phyloP scores from a whole-genome alignment of 92 coral and sea anemone species.

The Muricea muricata region DNA sequence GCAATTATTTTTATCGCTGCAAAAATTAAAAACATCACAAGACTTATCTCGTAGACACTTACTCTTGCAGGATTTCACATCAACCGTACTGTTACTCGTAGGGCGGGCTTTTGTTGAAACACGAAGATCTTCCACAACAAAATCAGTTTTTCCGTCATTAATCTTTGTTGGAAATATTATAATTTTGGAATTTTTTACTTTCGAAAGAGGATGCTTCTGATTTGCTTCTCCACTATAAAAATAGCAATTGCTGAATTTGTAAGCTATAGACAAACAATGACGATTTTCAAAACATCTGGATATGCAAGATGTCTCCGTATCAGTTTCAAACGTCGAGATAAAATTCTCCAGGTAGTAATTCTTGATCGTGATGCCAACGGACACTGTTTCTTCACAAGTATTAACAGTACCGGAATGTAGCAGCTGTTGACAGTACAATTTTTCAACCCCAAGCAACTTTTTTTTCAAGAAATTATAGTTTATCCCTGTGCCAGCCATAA shows the following conservation, averaged over 20 bases:
- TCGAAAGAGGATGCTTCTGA: background rate
- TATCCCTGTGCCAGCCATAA: slow-evolving; percentile 37
- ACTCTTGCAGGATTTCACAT: slow-evolving; percentile 23
- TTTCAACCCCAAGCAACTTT: slow-evolving; percentile 45
- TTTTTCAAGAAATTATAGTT: slow-evolving; percentile 32
- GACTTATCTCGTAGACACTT: background rate
- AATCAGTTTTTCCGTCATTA: slow-evolving; percentile 6
- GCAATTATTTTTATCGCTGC: slow-evolving; percentile 6
- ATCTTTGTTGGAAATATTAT: slow-evolving; percentile 24
- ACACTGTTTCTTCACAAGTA: slow-evolving; percentile 45
- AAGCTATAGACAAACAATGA: slow-evolving; percentile 31
- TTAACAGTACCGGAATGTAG: slow-evolving; percentile 45
- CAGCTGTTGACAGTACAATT: slow-evolving; percentile 49
- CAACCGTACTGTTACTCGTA: slow-evolving; percentile 10
- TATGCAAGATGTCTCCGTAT: slow-evolving; percentile 28
- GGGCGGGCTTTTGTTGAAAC: slow-evolving; percentile 27
- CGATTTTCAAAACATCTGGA: slow-evolving; percentile 38
- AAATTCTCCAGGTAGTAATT: background rate
- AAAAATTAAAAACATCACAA: slow-evolving; percentile 31
- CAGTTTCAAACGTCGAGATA: background rate
- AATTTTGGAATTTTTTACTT: slow-evolving; percentile 3
- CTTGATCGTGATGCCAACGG: slow-evolving; percentile 25
- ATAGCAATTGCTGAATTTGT: background rate
- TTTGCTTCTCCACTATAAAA: background rate
- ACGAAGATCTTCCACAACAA: slow-evolving; percentile 10